These are phyloP conservation scores for Cervus canadensis DNA, from an alignment of 2,113 vertebrate species.

Conservation along the genomic window DNA sequence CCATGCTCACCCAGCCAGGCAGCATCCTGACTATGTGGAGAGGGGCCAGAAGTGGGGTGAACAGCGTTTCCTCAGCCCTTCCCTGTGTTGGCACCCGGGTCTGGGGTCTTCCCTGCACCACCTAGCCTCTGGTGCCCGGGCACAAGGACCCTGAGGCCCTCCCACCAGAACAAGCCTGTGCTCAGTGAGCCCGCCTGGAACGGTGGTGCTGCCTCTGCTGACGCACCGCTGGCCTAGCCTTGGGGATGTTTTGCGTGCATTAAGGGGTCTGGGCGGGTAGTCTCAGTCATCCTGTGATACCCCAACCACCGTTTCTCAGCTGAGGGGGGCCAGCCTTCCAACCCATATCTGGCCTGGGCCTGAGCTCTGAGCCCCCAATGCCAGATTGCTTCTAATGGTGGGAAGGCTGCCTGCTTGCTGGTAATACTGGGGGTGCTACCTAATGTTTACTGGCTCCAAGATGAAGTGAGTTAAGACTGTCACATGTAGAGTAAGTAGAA, in stretches of 20 bases:
- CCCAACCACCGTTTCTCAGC: background rate
- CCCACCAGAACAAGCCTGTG: accelerated
- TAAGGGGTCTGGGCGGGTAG: background rate
- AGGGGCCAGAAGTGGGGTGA: accelerated
- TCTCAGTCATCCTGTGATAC: background rate
- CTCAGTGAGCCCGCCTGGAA: background rate
- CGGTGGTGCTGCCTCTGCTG: accelerated
- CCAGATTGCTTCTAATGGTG: background rate
- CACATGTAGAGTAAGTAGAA: background rate
- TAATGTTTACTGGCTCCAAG: background rate
- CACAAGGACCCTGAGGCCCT: accelerated
- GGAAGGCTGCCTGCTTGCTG: background rate
- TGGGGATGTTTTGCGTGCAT: background rate
- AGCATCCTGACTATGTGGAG: background rate
- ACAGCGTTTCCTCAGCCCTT: too few relatives aligned
- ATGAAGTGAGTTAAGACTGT: background rate
- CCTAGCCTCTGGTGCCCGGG: accelerated
- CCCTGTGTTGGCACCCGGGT: accelerated
- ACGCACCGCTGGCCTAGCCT: background rate
- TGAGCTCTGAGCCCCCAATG: background rate
- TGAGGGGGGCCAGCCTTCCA: background rate
- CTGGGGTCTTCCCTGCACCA: background rate
- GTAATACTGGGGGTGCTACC: background rate
- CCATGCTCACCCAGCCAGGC: background rate
- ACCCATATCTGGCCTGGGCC: background rate